A percentile compares a stretch with the other conserved stretches of the same genome.
phyloP scores from a whole-genome alignment of 2,113 vertebrate species.

The Otocyon megalotis region DNA sequence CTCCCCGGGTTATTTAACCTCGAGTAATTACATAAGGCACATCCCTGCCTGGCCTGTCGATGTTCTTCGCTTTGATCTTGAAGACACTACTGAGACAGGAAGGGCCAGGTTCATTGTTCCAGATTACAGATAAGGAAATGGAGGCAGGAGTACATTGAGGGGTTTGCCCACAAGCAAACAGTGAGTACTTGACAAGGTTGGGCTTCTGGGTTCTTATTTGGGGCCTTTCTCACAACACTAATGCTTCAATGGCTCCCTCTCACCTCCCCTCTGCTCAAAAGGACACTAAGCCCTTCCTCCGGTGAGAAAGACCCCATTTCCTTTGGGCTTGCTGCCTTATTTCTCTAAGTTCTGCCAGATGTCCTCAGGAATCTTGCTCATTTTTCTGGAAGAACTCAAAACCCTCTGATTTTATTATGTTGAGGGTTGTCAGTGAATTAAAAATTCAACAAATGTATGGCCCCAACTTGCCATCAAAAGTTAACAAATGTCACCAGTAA shows the following conservation, averaged over 20 bases:
- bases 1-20: background rate
- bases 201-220: background rate
- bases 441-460: slow-evolving; percentile 75
- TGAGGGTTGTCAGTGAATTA: slow-evolving; percentile 71
- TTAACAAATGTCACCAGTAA: slow-evolving; percentile 74
- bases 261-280: background rate
- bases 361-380: slow-evolving; percentile 56
- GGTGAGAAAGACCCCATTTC: background rate
- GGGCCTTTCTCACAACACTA: background rate
- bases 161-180: background rate
- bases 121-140: slow-evolving; percentile 9
- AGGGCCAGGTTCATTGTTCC: background rate
- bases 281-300: background rate
- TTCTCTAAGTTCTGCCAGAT: slow-evolving; percentile 30
- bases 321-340: slow-evolving; percentile 53
- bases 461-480: slow-evolving; percentile 72
- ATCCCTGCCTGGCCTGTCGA: background rate
- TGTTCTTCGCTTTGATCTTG: background rate
- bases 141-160: background rate
- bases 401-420: slow-evolving; percentile 61
- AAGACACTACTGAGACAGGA: background rate
- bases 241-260: background rate
- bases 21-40: background rate
- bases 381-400: slow-evolving; percentile 65
- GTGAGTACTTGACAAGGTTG: background rate